Conservation (phyloP, 2,888 invertebrate genomes). For the Coelinius sp. region DNA sequence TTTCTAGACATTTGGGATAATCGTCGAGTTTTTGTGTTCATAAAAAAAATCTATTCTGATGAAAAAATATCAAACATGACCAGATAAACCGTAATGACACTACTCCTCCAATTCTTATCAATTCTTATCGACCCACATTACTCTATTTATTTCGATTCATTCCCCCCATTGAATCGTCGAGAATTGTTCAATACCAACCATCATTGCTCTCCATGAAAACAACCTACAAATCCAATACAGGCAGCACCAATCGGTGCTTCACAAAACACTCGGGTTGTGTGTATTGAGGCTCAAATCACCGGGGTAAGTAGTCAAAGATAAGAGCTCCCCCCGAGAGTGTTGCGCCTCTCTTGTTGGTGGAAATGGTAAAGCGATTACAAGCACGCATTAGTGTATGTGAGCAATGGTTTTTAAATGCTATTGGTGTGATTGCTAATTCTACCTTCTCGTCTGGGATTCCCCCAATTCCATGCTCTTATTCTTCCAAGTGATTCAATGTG, state of each 20-base stretch:
- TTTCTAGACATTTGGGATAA: no score
- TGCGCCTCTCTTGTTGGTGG: background rate
- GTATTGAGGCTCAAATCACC: conserved; percentile 28
- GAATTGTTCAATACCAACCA: conserved; percentile 11
- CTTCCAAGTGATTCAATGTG: background rate
- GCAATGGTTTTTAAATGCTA: background rate
- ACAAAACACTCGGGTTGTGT: background rate
- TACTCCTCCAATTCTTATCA: background rate
- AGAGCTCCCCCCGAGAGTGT: background rate
- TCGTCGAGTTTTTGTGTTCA: no score
- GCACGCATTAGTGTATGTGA: conserved; percentile 28
- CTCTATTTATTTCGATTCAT: background rate
- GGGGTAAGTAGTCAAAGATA: conserved; percentile 34
- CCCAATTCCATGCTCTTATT: conserved; percentile 7
- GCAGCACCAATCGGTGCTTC: background rate
- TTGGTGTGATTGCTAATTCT: conserved; percentile 15
- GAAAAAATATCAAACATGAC: background rate
- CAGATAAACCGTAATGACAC: background rate
- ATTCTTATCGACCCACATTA: background rate
- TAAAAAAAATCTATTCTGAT: background rate
- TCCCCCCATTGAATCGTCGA: background rate
- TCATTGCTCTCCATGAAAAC: background rate
- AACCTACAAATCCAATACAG: background rate
- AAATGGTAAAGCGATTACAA: conserved; percentile 62
- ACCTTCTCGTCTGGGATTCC: conserved; percentile 30